Conservation (phyloP, 2,113 vertebrate species). For the Calypte anna region DNA sequence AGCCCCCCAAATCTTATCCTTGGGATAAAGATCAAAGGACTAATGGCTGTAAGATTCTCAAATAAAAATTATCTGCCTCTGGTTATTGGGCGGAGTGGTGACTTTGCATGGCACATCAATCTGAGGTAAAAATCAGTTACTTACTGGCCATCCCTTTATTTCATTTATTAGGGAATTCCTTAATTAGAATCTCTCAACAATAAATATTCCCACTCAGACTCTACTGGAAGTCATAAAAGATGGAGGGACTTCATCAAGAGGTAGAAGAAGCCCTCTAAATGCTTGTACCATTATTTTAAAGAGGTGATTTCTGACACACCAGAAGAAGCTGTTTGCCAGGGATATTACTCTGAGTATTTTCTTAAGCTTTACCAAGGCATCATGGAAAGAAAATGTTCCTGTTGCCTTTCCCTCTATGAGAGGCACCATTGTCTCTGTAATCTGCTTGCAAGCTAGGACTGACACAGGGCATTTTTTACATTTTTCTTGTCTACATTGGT, state of each 20-base stretch:
- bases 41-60: neutral
- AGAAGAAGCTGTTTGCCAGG: neutral
- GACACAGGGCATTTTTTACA: constrained; percentile 64
- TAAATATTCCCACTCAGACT: neutral
- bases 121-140: neutral
- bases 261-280: neutral
- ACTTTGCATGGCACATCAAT: neutral
- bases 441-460: constrained; percentile 40
- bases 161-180: neutral
- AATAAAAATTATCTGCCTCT: neutral
- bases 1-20: neutral
- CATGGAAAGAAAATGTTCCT: neutral
- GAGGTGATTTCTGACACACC: neutral
- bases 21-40: neutral
- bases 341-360: neutral
- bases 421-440: constrained; percentile 31
- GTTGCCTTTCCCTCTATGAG: neutral
- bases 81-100: neutral
- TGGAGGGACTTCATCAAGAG: neutral
- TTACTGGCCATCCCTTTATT: neutral
- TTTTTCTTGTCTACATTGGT: constrained; percentile 63
- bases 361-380: constrained; percentile 3
- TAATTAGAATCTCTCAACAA: neutral
- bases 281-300: neutral
- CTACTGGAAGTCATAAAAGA: neutral